phyloP scores from a whole-genome alignment of 1,140 invertebrate genomes.

The Agraylea sexmaculata region DNA sequence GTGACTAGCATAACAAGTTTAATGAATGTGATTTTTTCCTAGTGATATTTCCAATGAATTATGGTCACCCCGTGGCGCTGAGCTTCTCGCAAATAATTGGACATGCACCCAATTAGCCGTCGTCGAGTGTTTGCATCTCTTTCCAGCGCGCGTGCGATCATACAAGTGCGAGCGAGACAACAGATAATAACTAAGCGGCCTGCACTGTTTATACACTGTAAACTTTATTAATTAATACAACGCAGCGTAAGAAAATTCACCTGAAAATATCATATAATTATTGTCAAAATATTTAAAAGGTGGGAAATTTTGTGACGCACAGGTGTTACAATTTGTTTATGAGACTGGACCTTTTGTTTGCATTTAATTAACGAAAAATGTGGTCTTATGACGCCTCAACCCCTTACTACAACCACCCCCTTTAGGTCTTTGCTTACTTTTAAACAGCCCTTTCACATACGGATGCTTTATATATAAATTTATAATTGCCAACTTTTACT shows the following conservation, averaged over 20 bases:
- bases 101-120: conserved; percentile 23
- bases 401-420: conserved; percentile 10
- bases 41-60: no score
- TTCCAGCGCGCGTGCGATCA: conserved; percentile 4
- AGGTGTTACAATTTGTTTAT: conserved; percentile 19
- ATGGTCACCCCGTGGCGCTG: conserved; percentile 2
- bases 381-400: conserved; percentile 7
- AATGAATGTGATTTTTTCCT: no score
- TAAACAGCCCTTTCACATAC: no score
- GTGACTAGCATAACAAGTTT: no score
- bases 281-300: no score
- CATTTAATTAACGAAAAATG: conserved; percentile 20
- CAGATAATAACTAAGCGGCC: conserved; percentile 17
- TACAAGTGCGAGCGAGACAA: conserved; percentile 5
- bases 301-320: no score
- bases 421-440: no score
- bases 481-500: no score
- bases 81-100: conserved; percentile 22
- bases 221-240: conserved; percentile 41
- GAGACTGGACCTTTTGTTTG: conserved; percentile 18
- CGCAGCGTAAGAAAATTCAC: no score
- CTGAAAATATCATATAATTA: no score
- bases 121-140: conserved; percentile 5
- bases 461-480: no score
- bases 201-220: conserved; percentile 24